Conservation (phyloP, 2,888 invertebrate species). For the Campaea margaritaria region DNA sequence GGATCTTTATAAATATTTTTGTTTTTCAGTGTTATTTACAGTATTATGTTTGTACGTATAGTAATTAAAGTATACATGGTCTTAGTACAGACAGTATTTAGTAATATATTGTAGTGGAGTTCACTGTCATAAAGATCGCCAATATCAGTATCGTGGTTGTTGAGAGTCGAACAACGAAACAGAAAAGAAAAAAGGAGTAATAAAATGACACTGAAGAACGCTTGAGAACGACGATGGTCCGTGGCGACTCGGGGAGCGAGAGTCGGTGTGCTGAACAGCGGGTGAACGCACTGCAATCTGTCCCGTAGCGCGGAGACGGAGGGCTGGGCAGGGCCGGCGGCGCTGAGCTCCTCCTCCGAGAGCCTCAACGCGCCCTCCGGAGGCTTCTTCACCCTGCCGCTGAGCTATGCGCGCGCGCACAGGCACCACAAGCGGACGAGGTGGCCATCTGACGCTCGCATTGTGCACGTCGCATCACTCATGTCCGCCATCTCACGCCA, state of each 20-base stretch:
- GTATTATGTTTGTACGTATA: slow-evolving; percentile 16
- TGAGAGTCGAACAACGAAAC: neutral
- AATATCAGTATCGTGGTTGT: neutral
- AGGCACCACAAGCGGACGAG: slow-evolving; percentile 93
- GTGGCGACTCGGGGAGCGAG: neutral
- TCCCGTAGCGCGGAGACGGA: slow-evolving; percentile 70
- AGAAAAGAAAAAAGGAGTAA: neutral
- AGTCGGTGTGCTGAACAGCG: slow-evolving; percentile 18
- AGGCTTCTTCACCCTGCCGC: slow-evolving; percentile 89
- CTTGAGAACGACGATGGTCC: neutral
- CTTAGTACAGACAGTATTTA: neutral
- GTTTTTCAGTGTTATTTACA: slow-evolving; percentile 19
- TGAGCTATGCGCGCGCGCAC: slow-evolving; percentile 92
- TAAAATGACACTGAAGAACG: slow-evolving; percentile 8
- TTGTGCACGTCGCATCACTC: slow-evolving; percentile 68
- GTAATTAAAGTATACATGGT: slow-evolving; percentile 9
- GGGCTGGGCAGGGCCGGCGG: slow-evolving; percentile 67
- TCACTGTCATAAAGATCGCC: slow-evolving; percentile 4
- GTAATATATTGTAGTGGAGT: slow-evolving; percentile 1
- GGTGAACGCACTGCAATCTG: slow-evolving; percentile 29
- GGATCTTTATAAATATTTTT: slow-evolving; percentile 4
- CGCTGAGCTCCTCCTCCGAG: slow-evolving; percentile 87
- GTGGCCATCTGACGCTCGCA: slow-evolving; percentile 79
- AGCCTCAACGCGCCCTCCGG: slow-evolving; percentile 85
- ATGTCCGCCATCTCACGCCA: slow-evolving; percentile 20